Base-by-base conservation (phyloP, 1,140 invertebrate genomes). In the Diorhabda carinulata region DNA sequence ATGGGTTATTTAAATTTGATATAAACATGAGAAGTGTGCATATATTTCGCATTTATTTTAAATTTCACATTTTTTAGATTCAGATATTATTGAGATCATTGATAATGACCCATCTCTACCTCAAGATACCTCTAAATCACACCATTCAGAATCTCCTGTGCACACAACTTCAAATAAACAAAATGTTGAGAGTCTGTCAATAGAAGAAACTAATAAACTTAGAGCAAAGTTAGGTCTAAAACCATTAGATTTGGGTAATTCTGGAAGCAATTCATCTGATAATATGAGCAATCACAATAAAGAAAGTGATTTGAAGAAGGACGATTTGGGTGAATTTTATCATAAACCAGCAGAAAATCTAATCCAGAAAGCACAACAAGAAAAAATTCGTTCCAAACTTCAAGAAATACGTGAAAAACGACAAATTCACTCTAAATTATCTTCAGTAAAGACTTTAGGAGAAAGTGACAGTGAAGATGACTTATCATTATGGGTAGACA, bases 151-250 rank as follows among this genome's bases (percentile, higher is more conserved):
- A 43, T 47, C 61, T 65, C 64, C 57, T n/a, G 66, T 68, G 8
- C 73, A 75, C 8, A 47, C n/a, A 41, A 6, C 67, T 67, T 73
- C 44, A 57, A 61, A 70, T 77, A 81, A 69, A 10, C 72, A 70
- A 61, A 68, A 67, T 7, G 82, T 84, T 57, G 85, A 87, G 61
- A 88, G 87, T 61, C 81, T 97, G 3, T 95, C 93, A 3, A 91
- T 97, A 75, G 91, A 94, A 74, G 95, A 97, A 79, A 97, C 95
- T 10, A 98, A 98, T 82, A 92, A 91, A 77, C 80, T 98, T 0
- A 85, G 97, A 78, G 93, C 93, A 4, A 96, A 98, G 79, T 85
- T 99, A 9, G 97, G 97, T 3, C 83, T 99, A 2, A 97, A 97
- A 80, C 97, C 97, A 4, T 82, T 99, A 2, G 91, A 97, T 77